Conservation (phyloP, 1,140 invertebrate species). For the Colletes gigas region DNA sequence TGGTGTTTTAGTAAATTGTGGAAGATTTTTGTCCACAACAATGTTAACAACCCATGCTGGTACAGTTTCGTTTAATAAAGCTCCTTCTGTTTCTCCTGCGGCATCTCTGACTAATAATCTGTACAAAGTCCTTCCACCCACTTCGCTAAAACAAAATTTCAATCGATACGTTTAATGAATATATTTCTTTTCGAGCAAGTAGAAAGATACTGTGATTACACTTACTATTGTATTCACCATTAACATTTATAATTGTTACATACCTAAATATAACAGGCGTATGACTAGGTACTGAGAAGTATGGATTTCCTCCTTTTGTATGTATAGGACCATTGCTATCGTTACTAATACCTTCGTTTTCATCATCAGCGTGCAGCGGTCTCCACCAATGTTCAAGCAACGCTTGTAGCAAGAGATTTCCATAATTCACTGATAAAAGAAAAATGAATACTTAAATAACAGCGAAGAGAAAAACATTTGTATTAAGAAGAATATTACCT, state of each 20-base stretch:
- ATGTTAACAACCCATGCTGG: conserved; percentile 98
- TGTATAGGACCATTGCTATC: conserved; percentile 75
- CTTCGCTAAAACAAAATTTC: conserved; percentile 89
- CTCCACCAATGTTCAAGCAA: conserved; percentile 97
- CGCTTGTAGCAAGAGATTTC: conserved; percentile 95
- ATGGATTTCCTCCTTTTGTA: conserved; percentile 87
- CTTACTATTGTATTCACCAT: too few relatives aligned
- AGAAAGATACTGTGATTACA: too few relatives aligned
- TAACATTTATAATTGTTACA: background rate
- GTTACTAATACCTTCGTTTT: conserved; percentile 76
- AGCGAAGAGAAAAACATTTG: conserved; percentile 9
- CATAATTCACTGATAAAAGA: conserved; percentile 93
- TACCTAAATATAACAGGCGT: conserved; percentile 98
- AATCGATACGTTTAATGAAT: too few relatives aligned
- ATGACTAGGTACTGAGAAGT: conserved; percentile 96
- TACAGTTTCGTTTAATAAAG: conserved; percentile 95
- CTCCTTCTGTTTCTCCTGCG: conserved; percentile 96
- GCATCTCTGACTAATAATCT: conserved; percentile 95
- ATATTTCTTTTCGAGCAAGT: too few relatives aligned
- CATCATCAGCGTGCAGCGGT: conserved; percentile 82
- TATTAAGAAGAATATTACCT: conserved; percentile 79
- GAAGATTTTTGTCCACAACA: conserved; percentile 95
- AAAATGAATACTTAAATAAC: conserved; percentile 16
- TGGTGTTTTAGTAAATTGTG: conserved; percentile 98
- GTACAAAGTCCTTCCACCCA: conserved; percentile 96